phyloP scores from a whole-genome alignment of 2,113 vertebrate genomes.

The Amblyopsis rosae region DNA sequence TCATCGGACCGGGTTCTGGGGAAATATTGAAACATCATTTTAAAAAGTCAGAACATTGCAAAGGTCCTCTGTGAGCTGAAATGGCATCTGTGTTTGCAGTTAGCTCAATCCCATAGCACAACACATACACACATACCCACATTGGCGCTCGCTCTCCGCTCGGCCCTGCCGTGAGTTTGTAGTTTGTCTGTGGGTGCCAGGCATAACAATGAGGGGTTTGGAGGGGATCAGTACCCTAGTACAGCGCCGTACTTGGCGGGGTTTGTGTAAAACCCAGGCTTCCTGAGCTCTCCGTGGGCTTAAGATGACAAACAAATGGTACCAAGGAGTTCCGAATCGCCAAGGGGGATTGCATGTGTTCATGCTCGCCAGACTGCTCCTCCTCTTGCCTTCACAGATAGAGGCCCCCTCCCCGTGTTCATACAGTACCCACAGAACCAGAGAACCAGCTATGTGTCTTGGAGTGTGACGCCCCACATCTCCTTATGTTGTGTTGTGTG shows the following conservation, averaged over 20 bases:
- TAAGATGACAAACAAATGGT: slow-evolving; percentile 71
- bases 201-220: slow-evolving; percentile 74
- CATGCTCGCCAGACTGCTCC: slow-evolving; percentile 18
- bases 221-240: slow-evolving; percentile 66
- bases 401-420: slow-evolving; percentile 23
- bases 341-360: slow-evolving; percentile 35
- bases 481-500: slow-evolving; percentile 53
- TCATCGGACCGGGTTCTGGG: neutral
- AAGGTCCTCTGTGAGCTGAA: slow-evolving; percentile 41
- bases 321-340: slow-evolving; percentile 40
- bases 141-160: slow-evolving; percentile 41
- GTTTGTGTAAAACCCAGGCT: slow-evolving; percentile 66
- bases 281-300: slow-evolving; percentile 59
- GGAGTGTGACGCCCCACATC: slow-evolving; percentile 31
- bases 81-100: slow-evolving; percentile 55
- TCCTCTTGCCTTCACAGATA: slow-evolving; percentile 29
- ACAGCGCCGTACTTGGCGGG: slow-evolving; percentile 57
- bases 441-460: no score
- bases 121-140: slow-evolving; percentile 59
- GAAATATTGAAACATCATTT: slow-evolving; percentile 4
- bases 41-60: slow-evolving; percentile 11
- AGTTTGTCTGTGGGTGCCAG: slow-evolving; percentile 46
- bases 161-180: slow-evolving; percentile 63
- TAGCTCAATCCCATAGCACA: slow-evolving; percentile 47
- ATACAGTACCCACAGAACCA: neutral